Base-by-base conservation (phyloP, 2,888 invertebrate genomes). In the Polyommatus iphigenia region DNA sequence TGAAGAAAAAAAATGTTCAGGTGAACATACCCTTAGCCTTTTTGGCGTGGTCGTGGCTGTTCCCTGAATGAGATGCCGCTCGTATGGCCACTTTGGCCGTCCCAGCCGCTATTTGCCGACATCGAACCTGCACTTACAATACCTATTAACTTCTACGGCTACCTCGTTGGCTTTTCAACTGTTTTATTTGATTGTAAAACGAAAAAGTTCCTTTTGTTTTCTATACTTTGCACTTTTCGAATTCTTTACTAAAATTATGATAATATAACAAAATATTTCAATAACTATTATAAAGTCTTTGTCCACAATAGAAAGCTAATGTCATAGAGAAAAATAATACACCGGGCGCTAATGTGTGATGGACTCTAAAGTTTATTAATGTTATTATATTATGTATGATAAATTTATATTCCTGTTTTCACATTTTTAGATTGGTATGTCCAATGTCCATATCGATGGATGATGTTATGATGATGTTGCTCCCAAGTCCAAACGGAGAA, bases 71-170 rank as follows among this genome's bases (percentile, higher is more conserved):
- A 83, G 86, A 87, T 85, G 86, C 84, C 85, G 83, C 87, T 83
- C 85, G 80, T 86, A 90, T 87, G 88, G 89, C 87, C 87, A 88
- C 87, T 88, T 86, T 87, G 90, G 85, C 89, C 85, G 90, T 80
- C 85, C 82, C 83, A 81, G 83, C 82, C 82, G 83, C 86, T 85
- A 86, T 89, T 88, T 85, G 81, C 82, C 84, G 85, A 87, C 87
- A 90, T 89, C 88, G 87, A 85, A 85, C 87, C 82, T 85, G 81
- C 84, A 83, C 80, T 79, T 78, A 79, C 78, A 78, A 71, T 62
- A 79, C 71, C 76, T 24, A 72, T 76, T 78, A 78, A 20, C 67
- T 75, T 62, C 57, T 73, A 46, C 76, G 50, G 46, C 29, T 67
- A 36, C 54, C 76, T 79, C 67, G 57, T 57, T 76, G 41, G n/a